Percentiles rank a stretch among this genome's conserved stretches.
These are phyloP conservation scores for Bruchidius siliquastri DNA, from an alignment of 2,888 invertebrate genomes.

Conservation along the genomic window DNA sequence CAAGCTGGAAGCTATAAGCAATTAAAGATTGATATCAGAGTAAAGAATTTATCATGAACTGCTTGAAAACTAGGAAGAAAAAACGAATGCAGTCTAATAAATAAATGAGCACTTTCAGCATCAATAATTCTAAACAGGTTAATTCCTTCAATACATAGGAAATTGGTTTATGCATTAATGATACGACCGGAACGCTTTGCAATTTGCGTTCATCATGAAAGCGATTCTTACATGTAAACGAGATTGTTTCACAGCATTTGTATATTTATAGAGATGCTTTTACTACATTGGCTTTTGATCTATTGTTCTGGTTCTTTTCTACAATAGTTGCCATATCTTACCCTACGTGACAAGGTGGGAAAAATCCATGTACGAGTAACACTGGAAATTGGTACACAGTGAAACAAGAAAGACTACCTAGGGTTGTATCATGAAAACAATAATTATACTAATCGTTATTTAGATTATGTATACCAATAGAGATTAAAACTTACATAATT, in stretches of 20 bases:
- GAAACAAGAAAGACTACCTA: too few species aligned
- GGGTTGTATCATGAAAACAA: too few species aligned
- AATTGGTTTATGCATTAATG: not conserved
- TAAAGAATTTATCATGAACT: not conserved
- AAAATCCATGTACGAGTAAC: too few species aligned
- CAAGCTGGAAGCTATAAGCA: not conserved
- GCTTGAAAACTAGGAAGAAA: not conserved
- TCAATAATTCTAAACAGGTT: not conserved
- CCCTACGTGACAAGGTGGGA: too few species aligned
- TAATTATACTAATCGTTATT: too few species aligned
- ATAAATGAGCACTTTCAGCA: not conserved
- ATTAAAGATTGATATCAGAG: not conserved
- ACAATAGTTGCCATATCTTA: not conserved
- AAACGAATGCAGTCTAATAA: not conserved
- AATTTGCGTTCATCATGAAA: not conserved
- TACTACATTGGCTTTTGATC: not conserved
- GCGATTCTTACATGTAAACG: not conserved
- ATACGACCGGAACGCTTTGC: not conserved
- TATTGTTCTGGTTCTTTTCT: not conserved
- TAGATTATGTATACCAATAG: too few species aligned
- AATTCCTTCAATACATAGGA: not conserved
- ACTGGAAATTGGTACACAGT: too few species aligned
- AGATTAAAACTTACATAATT: too few species aligned
- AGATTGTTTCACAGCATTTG: not conserved
- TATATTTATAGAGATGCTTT: not conserved